Conservation (phyloP, 2,113 vertebrate genomes). For the Lampris megalopsis region DNA sequence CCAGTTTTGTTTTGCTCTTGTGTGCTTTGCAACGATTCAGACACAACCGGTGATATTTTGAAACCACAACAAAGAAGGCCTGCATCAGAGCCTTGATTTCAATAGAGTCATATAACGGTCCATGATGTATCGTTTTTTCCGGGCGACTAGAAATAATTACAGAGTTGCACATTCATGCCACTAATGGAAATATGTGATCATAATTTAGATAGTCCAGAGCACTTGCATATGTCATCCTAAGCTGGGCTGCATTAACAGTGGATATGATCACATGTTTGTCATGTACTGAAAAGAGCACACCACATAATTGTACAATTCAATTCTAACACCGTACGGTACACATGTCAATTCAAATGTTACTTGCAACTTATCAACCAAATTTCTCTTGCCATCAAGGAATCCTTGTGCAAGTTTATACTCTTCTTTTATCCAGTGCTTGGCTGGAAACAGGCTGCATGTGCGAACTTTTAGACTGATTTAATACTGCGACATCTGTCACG, state of each 20-base stretch:
- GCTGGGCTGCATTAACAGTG: conserved; percentile 3
- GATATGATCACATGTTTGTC: conserved; percentile 11
- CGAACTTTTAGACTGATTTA: too few species aligned
- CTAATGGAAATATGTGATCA: conserved; percentile 64
- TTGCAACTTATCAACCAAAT: not conserved
- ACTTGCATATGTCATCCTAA: conserved; percentile 18
- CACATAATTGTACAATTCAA: not conserved
- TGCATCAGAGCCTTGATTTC: conserved; percentile 48
- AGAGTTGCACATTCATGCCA: conserved; percentile 43
- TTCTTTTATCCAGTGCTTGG: too few species aligned
- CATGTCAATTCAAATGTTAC: not conserved
- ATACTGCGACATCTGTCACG: too few species aligned
- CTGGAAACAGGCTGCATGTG: too few species aligned
- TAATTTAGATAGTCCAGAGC: conserved; percentile 40
- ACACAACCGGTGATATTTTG: conserved; percentile 18
- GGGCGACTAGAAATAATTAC: conserved; percentile 75
- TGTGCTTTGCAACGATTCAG: conserved; percentile 41
- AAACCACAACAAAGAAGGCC: conserved; percentile 38
- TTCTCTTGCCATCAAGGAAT: not conserved
- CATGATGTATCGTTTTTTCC: conserved; percentile 63
- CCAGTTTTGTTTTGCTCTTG: not conserved
- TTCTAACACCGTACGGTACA: not conserved
- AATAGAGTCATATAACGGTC: conserved; percentile 57
- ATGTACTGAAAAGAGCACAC: not conserved
- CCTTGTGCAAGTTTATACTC: not conserved